A percentile compares a stretch with the other conserved stretches of the same genome.
Conservation (phyloP, 2,888 invertebrate species). For the Tribolium freemani region DNA sequence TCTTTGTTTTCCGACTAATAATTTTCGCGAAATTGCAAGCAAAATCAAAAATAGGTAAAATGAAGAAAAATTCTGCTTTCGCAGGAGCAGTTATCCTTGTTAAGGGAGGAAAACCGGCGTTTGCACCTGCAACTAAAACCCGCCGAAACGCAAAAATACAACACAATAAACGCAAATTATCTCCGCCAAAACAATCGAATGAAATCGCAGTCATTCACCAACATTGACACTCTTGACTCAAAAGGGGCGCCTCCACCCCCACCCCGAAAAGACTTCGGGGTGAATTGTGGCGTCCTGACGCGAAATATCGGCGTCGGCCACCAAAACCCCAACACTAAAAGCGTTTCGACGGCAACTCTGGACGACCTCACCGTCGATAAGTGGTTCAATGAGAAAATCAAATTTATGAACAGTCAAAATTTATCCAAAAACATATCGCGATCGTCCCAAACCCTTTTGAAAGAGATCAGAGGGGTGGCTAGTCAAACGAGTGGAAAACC, state of each 20-base stretch:
- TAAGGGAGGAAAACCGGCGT: slow-evolving; percentile 81
- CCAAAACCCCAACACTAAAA: slow-evolving; percentile 64
- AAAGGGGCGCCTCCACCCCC: slow-evolving; percentile 56
- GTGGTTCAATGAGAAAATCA: slow-evolving; percentile 63
- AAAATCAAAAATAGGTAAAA: too few species aligned
- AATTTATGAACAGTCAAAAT: slow-evolving; percentile 58
- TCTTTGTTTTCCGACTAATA: too few species aligned
- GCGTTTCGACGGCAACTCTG: slow-evolving; percentile 61
- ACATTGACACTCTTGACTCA: slow-evolving; percentile 56
- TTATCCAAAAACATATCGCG: slow-evolving; percentile 47
- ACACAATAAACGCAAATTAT: slow-evolving; percentile 58
- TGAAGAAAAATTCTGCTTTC: slow-evolving; percentile 42
- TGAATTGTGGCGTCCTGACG: slow-evolving; percentile 75
- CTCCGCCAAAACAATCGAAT: slow-evolving; percentile 52
- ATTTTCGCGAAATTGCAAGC: too few species aligned
- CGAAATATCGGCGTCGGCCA: slow-evolving; percentile 74
- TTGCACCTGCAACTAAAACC: slow-evolving; percentile 67
- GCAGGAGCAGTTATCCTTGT: slow-evolving; percentile 74
- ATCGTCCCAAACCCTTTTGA: slow-evolving; percentile 59
- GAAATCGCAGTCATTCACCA: slow-evolving; percentile 60
- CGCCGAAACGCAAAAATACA: slow-evolving; percentile 53
- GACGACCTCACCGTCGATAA: slow-evolving; percentile 59
- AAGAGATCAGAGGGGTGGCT: slow-evolving; percentile 53
- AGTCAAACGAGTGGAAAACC: slow-evolving; percentile 54
- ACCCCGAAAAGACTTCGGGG: slow-evolving; percentile 74